phyloP scores from a whole-genome alignment of 2,113 vertebrate species.

The Scatophagus argus region DNA sequence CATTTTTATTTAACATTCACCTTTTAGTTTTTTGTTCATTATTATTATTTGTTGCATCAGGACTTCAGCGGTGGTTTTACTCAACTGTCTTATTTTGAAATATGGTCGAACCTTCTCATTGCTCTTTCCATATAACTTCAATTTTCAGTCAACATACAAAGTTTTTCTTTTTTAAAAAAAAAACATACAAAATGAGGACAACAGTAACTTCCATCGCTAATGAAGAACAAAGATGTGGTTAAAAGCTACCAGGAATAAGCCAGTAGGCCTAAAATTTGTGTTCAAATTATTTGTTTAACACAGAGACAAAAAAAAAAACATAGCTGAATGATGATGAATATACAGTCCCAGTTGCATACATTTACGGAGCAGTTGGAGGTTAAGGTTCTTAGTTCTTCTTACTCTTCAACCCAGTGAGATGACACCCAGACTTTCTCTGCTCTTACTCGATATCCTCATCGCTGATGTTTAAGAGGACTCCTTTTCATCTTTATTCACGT shows the following conservation, averaged over 20 bases:
- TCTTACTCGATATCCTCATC: too few relatives aligned
- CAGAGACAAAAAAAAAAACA: neutral
- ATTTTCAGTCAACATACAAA: neutral
- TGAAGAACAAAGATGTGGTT: neutral
- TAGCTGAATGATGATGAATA: neutral
- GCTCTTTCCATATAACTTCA: neutral
- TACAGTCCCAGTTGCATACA: neutral
- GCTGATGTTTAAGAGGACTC: neutral
- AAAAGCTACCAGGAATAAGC: neutral
- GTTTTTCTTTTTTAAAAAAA: too few relatives aligned
- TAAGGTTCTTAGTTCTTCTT: neutral
- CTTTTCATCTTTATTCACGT: neutral
- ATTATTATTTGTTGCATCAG: too few relatives aligned
- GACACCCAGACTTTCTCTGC: too few relatives aligned
- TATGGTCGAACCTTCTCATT: neutral
- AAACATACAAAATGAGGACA: neutral
- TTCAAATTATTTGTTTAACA: neutral
- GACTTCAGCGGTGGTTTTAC: neutral
- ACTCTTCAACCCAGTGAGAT: too few relatives aligned
- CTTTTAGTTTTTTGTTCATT: neutral
- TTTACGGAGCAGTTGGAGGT: neutral
- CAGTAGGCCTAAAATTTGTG: neutral
- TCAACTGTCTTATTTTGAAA: neutral
- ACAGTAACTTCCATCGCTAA: neutral
- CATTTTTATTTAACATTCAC: neutral